A percentile compares a stretch with the other conserved stretches of the same genome.
These are phyloP conservation scores for Agapornis roseicollis DNA, from an alignment of 2,113 vertebrate species.

Conservation along the genomic window DNA sequence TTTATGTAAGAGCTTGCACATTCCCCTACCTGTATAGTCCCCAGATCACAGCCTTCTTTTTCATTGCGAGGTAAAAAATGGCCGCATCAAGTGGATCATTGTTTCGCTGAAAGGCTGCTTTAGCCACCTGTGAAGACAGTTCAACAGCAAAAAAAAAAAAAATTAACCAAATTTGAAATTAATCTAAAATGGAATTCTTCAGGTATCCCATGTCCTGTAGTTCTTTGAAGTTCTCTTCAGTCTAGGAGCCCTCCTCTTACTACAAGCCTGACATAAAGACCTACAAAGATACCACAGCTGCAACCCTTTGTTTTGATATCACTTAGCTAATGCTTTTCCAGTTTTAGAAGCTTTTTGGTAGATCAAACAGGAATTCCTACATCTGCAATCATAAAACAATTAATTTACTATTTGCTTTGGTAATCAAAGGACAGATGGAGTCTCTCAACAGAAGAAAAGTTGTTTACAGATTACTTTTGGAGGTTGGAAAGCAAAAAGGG, in stretches of 20 bases:
- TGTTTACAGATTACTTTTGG: not conserved
- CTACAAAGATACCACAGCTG: fast-evolving
- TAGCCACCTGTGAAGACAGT: slow-evolving; percentile 86
- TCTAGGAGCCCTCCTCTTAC: not conserved
- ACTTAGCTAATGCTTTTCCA: not conserved
- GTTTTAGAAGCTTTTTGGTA: not conserved
- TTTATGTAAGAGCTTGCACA: not conserved
- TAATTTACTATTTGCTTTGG: not conserved
- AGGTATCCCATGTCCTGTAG: not conserved
- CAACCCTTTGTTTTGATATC: not conserved
- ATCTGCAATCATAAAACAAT: not conserved
- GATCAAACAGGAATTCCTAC: not conserved
- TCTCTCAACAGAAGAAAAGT: not conserved
- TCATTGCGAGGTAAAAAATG: slow-evolving; percentile 95
- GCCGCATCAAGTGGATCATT: slow-evolving; percentile 95
- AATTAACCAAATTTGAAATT: not conserved
- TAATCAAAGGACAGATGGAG: not conserved
- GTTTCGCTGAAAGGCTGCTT: slow-evolving; percentile 90
- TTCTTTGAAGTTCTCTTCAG: not conserved
- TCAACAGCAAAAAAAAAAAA: not conserved
- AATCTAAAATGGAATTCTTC: not conserved
- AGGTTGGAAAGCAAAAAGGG: not conserved
- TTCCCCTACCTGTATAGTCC: slow-evolving; percentile 89
- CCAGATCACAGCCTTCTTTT: slow-evolving; percentile 97
- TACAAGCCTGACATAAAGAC: not conserved